Conservation (phyloP, 2,888 invertebrate genomes). For the Leucania comma region DNA sequence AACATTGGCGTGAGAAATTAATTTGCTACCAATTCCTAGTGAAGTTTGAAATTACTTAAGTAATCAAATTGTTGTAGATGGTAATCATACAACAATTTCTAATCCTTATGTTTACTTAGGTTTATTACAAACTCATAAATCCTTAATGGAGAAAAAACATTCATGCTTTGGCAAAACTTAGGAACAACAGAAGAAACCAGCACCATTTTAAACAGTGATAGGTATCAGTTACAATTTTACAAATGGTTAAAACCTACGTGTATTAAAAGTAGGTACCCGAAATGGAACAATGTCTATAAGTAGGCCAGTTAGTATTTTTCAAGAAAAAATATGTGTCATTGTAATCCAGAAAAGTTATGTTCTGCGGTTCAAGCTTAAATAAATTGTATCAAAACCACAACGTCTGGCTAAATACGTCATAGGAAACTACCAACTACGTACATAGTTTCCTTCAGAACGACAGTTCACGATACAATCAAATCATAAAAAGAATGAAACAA, state of each 20-base stretch:
- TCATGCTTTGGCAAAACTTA: not conserved
- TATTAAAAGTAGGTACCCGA: too few species aligned
- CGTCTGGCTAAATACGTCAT: constrained; percentile 31
- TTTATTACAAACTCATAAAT: not conserved
- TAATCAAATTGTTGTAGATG: constrained; percentile 9
- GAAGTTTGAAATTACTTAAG: constrained; percentile 40
- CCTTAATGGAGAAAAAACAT: not conserved
- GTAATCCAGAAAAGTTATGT: not conserved
- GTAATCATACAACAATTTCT: constrained; percentile 11
- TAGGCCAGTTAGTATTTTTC: not conserved
- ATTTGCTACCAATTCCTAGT: constrained; percentile 53
- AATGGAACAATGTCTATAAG: not conserved
- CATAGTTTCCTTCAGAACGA: constrained; percentile 29
- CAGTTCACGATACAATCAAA: constrained; percentile 5
- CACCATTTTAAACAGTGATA: too few species aligned
- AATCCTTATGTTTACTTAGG: not conserved
- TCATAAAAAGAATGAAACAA: constrained; percentile 13
- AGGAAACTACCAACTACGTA: not conserved
- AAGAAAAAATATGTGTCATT: not conserved
- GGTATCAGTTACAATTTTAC: too few species aligned
- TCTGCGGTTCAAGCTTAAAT: constrained; percentile 1
- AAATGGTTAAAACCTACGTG: too few species aligned
- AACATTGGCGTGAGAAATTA: constrained; percentile 72
- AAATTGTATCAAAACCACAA: constrained; percentile 50
- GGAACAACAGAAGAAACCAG: too few species aligned